phyloP scores from a whole-genome alignment of 2,888 invertebrate genomes.

The Zonitis immaculata region DNA sequence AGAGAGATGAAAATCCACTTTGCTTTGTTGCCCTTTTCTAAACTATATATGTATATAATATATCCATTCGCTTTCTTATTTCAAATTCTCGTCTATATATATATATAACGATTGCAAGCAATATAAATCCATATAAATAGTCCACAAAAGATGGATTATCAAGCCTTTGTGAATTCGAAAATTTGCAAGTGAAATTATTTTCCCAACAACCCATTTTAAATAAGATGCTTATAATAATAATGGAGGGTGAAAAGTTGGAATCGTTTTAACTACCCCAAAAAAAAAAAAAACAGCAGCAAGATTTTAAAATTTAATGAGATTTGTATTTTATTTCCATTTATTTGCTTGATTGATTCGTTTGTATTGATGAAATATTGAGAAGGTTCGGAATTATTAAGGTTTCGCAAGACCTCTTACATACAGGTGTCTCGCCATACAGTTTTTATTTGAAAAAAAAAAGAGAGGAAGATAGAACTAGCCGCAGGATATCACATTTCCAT shows the following conservation, averaged over 20 bases:
- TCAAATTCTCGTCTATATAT: too few relatives aligned
- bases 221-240: conserved; percentile 29
- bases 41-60: too few relatives aligned
- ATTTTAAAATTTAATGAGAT: not conserved
- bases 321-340: not conserved
- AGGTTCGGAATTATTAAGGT: conserved; percentile 8
- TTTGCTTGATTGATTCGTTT: not conserved
- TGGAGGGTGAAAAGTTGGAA: not conserved
- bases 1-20: conserved; percentile 29
- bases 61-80: too few relatives aligned
- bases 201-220: conserved; percentile 28
- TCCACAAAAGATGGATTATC: conserved; percentile 42
- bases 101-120: conserved; percentile 16
- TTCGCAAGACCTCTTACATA: conserved; percentile 17
- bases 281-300: not conserved
- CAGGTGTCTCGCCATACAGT: conserved; percentile 21
- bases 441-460: too few relatives aligned
- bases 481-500: conserved; percentile 33
- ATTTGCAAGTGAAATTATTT: conserved; percentile 38
- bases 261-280: not conserved
- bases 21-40: conserved; percentile 17
- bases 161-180: conserved; percentile 25
- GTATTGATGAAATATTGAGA: not conserved
- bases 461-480: conserved; percentile 25
- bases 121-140: conserved; percentile 36